Conservation (phyloP, 2,113 vertebrate genomes). For the Neopipo cinnamomea region DNA sequence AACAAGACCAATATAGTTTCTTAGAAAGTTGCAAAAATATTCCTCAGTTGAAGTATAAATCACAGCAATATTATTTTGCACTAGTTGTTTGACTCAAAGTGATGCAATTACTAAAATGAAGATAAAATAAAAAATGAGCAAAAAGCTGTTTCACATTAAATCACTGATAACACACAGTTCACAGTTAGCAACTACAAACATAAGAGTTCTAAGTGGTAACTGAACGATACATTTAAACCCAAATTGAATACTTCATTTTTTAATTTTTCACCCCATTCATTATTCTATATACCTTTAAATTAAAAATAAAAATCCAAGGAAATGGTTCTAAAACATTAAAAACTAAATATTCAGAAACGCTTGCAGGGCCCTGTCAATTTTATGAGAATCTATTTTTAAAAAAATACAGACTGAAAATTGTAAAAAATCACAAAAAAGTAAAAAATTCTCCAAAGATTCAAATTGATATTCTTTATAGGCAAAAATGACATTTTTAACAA, state of each 20-base stretch:
- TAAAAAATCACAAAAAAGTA: not conserved
- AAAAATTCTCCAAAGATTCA: not conserved
- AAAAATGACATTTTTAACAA: not conserved
- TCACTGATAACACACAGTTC: not conserved
- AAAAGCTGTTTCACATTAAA: not conserved
- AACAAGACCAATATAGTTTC: not conserved
- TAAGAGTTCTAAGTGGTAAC: not conserved
- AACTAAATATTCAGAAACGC: not conserved
- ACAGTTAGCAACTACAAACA: not conserved
- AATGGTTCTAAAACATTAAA: not conserved
- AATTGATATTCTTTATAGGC: not conserved
- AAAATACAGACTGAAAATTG: not conserved
- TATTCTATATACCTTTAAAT: not conserved
- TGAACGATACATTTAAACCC: not conserved
- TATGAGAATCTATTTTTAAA: fast-evolving
- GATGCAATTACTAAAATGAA: not conserved
- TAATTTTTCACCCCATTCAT: not conserved
- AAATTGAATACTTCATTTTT: not conserved
- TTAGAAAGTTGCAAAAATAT: not conserved
- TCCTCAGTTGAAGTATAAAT: not conserved
- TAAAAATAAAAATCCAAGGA: not conserved
- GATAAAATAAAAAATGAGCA: not conserved
- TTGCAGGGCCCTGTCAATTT: not conserved
- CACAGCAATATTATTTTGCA: not conserved
- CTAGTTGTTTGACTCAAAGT: not conserved